phyloP scores from a whole-genome alignment of 2,888 invertebrate genomes.

The Plusia festucae region DNA sequence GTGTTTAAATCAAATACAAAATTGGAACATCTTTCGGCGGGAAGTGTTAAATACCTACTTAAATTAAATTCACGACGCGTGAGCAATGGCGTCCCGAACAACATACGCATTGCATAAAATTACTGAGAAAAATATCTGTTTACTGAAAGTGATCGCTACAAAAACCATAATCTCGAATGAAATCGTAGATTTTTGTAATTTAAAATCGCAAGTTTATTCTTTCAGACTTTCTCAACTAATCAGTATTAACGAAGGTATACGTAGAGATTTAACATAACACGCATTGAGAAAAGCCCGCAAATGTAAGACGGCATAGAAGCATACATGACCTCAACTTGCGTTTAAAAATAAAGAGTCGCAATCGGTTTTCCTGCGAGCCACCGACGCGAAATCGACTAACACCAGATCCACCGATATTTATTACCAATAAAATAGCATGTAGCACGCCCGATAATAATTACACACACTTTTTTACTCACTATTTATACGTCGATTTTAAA shows the following conservation, averaged over 20 bases:
- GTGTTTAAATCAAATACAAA: slow-evolving; percentile 87
- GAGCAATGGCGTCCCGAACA: slow-evolving; percentile 71
- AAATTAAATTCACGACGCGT: slow-evolving; percentile 75
- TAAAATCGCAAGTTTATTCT: background rate
- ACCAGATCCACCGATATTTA: slow-evolving; percentile 83
- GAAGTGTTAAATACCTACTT: slow-evolving; percentile 78
- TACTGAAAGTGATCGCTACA: background rate
- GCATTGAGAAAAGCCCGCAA: slow-evolving; percentile 34
- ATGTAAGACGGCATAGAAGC: slow-evolving; percentile 56
- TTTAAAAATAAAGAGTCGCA: slow-evolving; percentile 76
- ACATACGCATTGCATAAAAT: slow-evolving; percentile 65
- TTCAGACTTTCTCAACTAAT: background rate
- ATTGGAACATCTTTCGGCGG: slow-evolving; percentile 87
- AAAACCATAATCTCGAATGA: background rate
- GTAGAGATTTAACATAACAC: slow-evolving; percentile 19
- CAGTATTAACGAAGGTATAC: slow-evolving; percentile 3
- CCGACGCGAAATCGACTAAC: slow-evolving; percentile 67
- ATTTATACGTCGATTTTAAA: slow-evolving; percentile 66
- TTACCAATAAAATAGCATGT: slow-evolving; percentile 79
- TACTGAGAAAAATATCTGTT: background rate
- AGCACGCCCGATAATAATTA: slow-evolving; percentile 69
- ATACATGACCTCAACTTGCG: slow-evolving; percentile 72
- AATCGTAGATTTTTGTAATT: background rate
- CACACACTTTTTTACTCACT: slow-evolving; percentile 65
- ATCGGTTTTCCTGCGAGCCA: slow-evolving; percentile 65